Conservation (phyloP, 2,113 vertebrate species). For the Neolamprologus tretocephalus region DNA sequence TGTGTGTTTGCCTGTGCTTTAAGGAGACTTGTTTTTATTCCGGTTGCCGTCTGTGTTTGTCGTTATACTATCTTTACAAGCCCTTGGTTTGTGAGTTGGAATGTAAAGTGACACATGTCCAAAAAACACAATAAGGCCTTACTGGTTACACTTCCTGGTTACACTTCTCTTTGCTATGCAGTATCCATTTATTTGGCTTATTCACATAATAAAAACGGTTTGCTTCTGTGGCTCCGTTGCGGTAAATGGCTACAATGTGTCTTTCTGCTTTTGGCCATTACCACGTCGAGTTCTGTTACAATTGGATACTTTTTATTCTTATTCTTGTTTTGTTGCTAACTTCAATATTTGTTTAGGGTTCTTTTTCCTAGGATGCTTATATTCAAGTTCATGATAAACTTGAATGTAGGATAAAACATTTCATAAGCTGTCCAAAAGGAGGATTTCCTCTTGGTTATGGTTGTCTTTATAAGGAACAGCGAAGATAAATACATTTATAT, state of each 20-base stretch:
- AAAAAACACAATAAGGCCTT: conserved; percentile 40
- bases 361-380: not conserved
- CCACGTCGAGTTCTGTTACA: not conserved
- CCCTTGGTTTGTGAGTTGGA: conserved; percentile 34
- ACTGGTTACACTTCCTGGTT: conserved; percentile 28
- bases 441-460: not conserved
- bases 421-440: not conserved
- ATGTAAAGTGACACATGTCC: conserved; percentile 56
- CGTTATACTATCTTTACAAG: conserved; percentile 62
- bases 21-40: conserved; percentile 58
- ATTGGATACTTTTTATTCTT: not conserved
- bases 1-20: not conserved
- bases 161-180: conserved; percentile 3
- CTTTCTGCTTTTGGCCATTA: not conserved
- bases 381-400: not conserved
- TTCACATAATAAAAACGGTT: conserved; percentile 12
- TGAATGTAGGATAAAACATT: not conserved
- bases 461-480: not conserved
- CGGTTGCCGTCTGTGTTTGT: conserved; percentile 60
- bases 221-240: not conserved
- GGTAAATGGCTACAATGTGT: not conserved
- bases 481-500: not conserved
- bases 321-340: not conserved
- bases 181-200: conserved; percentile 24
- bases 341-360: not conserved